Base-by-base conservation (phyloP, 2,888 invertebrate genomes). In the Caenorhabditis zanzibari region DNA sequence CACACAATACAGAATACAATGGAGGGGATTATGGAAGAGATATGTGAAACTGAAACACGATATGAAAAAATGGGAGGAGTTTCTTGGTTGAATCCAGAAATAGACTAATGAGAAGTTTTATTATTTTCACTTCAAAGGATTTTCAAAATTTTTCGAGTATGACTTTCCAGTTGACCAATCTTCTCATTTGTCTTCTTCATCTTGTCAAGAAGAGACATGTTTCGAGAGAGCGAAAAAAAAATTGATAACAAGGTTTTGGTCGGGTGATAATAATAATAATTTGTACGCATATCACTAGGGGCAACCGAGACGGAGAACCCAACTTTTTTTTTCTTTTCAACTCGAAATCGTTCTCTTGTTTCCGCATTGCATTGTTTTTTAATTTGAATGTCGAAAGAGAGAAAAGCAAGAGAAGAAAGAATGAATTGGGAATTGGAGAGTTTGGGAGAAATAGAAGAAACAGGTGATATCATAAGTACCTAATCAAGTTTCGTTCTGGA, bases 391-490 rank as follows among this genome's bases (percentile, higher is more conserved):
- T 61, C 41, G 38, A 61, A 61, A 5, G 19, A 32, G 19, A 35
- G 35, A 2, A 32, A 32, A 32, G 22, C 35, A 28, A 38, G 12
- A 26, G 26, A 14, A 26, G 14, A 26, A 56, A 35, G 26, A 41
- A 58, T 35, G n/a, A 28, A 32, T n/a, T 38, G 19, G 35, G 38
- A 14, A 64, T 38, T 28, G 49, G n/a, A 49, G 19, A 28, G 16
- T 38, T 52, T n/a, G 32, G 58, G 14, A 26, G 26, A 38, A 19
- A 19, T 32, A 38, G 56, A 52, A 41, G 24, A 32, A 49, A 19
- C 73, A 75, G 75, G 75, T 75, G 75, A 75, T 75, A 75, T 75
- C 75, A 66, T 35, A 47, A 28, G 38, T 19, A 44, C 32, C 44
- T 75, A 74, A 74, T 74, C 74, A 74, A 64, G 54, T 74, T 64